phyloP scores from a whole-genome alignment of 2,113 vertebrate species.

The Scytalopus superciliaris region DNA sequence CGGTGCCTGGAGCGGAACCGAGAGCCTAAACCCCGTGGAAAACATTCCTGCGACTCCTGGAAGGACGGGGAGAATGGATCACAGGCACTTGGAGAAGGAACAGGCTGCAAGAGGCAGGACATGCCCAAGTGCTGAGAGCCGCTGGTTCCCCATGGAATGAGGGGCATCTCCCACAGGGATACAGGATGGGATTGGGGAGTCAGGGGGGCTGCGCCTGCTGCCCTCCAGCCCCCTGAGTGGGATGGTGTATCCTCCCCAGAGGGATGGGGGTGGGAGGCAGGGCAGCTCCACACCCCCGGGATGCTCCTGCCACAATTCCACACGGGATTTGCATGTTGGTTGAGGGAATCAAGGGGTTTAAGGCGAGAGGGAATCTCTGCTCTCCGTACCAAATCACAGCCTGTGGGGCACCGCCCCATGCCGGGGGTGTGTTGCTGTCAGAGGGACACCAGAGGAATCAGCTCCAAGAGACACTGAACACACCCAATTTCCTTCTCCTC shows the following conservation, averaged over 20 bases:
- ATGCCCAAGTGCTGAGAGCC: rapidly evolving
- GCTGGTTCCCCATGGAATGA: neutral
- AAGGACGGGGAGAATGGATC: rapidly evolving
- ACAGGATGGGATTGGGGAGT: rapidly evolving
- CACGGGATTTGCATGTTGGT: neutral
- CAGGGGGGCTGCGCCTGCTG: neutral
- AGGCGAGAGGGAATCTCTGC: neutral
- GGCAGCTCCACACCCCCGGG: neutral
- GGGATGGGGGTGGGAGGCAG: neutral
- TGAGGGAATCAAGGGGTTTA: neutral
- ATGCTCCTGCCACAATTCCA: neutral
- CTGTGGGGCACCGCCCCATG: rapidly evolving
- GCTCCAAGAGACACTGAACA: neutral
- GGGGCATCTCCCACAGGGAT: neutral
- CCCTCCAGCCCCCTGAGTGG: rapidly evolving
- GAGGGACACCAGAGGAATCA: neutral
- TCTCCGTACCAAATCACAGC: neutral
- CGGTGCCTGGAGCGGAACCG: neutral
- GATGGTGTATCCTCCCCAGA: neutral
- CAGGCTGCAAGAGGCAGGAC: neutral
- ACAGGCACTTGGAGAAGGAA: neutral
- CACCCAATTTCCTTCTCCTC: neutral
- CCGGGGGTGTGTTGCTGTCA: rapidly evolving
- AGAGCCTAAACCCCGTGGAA: neutral
- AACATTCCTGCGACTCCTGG: neutral